Conservation (phyloP, 2,888 invertebrate genomes). For the Drosophila demipolita region DNA sequence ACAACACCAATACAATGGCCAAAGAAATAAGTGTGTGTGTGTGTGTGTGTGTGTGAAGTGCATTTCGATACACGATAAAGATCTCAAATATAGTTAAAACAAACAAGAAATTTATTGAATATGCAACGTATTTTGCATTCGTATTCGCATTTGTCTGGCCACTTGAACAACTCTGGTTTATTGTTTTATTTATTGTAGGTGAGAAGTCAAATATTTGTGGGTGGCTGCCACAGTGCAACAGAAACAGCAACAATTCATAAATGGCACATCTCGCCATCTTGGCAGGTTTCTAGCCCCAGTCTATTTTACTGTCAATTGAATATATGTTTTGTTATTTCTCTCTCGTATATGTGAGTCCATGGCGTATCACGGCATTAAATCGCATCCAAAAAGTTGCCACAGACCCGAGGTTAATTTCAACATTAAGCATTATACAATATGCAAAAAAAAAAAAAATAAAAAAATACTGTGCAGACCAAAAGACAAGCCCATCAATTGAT, state of each 20-base stretch:
- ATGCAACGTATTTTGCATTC: constrained; percentile 71
- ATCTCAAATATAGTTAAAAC: constrained; percentile 80
- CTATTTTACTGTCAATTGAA: constrained; percentile 66
- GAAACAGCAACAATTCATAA: constrained; percentile 55
- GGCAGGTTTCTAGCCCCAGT: constrained; percentile 71
- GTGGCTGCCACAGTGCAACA: constrained; percentile 58
- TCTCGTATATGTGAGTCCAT: constrained; percentile 34
- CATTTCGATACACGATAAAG: constrained; percentile 74
- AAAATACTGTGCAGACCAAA: constrained; percentile 16
- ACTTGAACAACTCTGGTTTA: constrained; percentile 71
- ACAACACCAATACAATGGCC: constrained; percentile 45
- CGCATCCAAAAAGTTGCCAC: constrained; percentile 42
- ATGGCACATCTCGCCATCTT: constrained; percentile 75
- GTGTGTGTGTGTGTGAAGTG: constrained; percentile 26
- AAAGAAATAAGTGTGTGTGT: constrained; percentile 41
- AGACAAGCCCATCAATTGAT: constrained; percentile 60
- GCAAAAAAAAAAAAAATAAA: constrained; percentile 16
- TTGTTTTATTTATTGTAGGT: constrained; percentile 80
- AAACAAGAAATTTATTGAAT: constrained; percentile 80
- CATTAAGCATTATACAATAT: constrained; percentile 74
- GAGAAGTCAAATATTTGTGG: constrained; percentile 80
- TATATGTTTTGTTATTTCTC: constrained; percentile 35
- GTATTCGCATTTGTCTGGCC: constrained; percentile 68
- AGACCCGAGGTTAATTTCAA: constrained; percentile 72
- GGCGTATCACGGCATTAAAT: constrained; percentile 61